Conservation (phyloP, 2,797 vertebrate genomes). For the Carduelis carduelis region DNA sequence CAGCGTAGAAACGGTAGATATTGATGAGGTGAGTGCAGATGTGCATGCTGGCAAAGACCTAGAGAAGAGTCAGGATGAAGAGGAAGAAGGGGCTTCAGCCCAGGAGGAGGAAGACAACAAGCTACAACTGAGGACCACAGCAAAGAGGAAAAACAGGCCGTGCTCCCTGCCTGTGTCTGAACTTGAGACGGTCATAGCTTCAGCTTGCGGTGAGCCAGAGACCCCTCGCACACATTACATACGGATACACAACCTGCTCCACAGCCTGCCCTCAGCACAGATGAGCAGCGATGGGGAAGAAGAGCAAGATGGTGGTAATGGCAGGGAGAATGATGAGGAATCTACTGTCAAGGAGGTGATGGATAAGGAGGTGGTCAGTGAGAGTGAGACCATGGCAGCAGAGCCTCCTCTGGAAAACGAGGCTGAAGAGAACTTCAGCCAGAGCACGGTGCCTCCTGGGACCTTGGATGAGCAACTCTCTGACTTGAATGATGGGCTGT, state of each 20-base stretch:
- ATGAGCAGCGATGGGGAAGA: conserved; percentile 66
- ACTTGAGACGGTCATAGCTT: conserved; percentile 92
- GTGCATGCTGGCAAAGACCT: conserved; percentile 28
- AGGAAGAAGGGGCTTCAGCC: conserved; percentile 62
- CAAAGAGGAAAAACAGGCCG: conserved; percentile 84
- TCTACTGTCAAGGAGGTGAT: conserved; percentile 73
- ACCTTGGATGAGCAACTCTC: conserved; percentile 82
- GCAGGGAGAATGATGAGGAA: conserved; percentile 73
- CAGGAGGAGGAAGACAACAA: conserved; percentile 58
- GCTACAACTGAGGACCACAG: conserved; percentile 70
- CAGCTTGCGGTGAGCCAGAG: conserved; percentile 89
- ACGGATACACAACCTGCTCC: conserved; percentile 92
- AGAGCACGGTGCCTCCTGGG: conserved; percentile 73
- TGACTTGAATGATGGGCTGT: conserved; percentile 77
- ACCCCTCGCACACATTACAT: conserved; percentile 95
- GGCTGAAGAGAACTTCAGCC: conserved; percentile 76
- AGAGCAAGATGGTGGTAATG: conserved; percentile 39
- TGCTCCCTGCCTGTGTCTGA: conserved; percentile 94
- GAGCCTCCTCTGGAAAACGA: conserved; percentile 54
- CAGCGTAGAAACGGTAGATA: conserved; percentile 23
- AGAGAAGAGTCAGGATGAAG: conserved; percentile 68
- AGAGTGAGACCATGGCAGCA: conserved; percentile 71
- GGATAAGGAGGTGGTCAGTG: conserved; percentile 76
- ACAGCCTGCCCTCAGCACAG: conserved; percentile 89
- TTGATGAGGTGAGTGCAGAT: conserved; percentile 49